Conservation (phyloP, 2,113 vertebrate genomes). For the Myocastor coypus region DNA sequence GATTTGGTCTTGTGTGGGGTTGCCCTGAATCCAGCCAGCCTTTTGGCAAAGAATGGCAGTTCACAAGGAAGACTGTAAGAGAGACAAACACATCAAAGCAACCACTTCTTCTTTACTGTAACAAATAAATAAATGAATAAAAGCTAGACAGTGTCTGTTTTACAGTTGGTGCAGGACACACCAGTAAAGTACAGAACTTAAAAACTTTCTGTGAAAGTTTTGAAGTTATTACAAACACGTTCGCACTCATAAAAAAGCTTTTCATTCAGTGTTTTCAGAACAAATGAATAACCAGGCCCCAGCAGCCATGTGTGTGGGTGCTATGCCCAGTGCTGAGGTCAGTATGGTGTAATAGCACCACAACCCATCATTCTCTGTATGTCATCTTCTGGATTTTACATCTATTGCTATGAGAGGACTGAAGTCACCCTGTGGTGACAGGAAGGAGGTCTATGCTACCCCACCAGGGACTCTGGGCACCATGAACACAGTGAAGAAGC, state of each 20-base stretch:
- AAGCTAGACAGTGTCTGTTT: not conserved
- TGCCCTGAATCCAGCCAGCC: not conserved
- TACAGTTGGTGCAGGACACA: not conserved
- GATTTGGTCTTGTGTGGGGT: not conserved
- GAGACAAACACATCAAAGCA: not conserved
- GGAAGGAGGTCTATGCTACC: not conserved
- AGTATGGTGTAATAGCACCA: not conserved
- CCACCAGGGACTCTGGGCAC: not conserved
- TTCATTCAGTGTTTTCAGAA: not conserved
- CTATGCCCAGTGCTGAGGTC: not conserved
- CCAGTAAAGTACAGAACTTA: not conserved
- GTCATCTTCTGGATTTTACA: not conserved
- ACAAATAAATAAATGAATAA: not conserved
- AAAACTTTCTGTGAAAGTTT: not conserved
- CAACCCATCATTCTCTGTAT: not conserved
- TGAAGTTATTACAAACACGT: not conserved
- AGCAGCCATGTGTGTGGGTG: accelerated
- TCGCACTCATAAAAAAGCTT: not conserved
- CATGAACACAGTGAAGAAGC: not conserved
- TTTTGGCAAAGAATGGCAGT: not conserved
- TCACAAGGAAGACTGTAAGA: not conserved
- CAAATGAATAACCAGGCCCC: not conserved
- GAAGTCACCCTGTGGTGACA: not conserved
- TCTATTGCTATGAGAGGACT: not conserved
- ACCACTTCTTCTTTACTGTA: not conserved